These are phyloP conservation scores for Zosterops japonicus DNA, from an alignment of 2,113 vertebrate genomes.

Conservation along the genomic window DNA sequence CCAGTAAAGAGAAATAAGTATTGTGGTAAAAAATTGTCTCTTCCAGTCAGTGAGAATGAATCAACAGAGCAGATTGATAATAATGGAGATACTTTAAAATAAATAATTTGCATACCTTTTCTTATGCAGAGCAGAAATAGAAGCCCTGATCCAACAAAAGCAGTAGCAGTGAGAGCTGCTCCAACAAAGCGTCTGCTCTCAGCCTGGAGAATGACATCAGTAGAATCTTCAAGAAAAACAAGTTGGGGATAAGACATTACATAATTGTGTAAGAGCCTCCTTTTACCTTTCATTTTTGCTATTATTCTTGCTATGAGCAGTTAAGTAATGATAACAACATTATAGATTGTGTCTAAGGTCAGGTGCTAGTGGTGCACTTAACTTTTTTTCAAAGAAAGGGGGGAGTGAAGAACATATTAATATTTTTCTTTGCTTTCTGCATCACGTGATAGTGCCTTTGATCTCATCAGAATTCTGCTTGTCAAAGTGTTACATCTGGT, in stretches of 20 bases:
- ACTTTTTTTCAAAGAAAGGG: background rate
- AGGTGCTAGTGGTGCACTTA: background rate
- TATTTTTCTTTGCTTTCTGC: background rate
- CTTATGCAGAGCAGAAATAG: background rate
- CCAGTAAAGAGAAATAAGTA: background rate
- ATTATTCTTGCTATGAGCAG: background rate
- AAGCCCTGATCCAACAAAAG: background rate
- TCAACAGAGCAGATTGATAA: background rate
- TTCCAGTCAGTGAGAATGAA: background rate
- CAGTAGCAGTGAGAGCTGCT: background rate
- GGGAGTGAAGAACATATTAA: background rate
- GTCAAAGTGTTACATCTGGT: background rate
- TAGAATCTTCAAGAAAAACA: background rate
- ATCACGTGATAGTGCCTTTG: background rate
- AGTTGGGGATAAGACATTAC: background rate
- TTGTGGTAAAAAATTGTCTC: background rate
- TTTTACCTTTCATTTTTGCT: background rate
- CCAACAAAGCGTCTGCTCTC: conserved; percentile 15
- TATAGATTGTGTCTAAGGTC: background rate
- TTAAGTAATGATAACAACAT: background rate
- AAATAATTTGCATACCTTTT: conserved; percentile 25
- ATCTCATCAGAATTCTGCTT: background rate
- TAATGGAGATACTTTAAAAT: background rate
- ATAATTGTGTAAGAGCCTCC: background rate
- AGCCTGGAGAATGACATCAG: background rate